Evolutionary conservation across 2,113 vertebrate species (phyloP).

Genomic region (Dissostichus mawsoni): DNA sequence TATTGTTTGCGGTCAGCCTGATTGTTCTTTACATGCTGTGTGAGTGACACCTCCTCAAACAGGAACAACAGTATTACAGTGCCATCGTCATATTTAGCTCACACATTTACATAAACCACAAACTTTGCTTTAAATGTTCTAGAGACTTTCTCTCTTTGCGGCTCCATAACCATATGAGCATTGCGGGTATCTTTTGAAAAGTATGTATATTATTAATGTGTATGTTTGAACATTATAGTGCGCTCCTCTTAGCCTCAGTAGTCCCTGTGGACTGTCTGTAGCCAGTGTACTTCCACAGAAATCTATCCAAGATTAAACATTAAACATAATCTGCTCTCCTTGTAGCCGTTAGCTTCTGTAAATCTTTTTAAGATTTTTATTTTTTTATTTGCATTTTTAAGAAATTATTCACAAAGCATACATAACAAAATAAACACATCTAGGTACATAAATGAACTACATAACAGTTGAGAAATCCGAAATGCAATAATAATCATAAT

Average conservation of each 20-base stretch:
- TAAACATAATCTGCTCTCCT: neutral
- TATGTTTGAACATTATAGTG: constrained; percentile 13
- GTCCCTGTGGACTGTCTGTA: constrained; percentile 26
- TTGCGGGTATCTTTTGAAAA: constrained; percentile 31
- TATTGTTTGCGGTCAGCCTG: constrained; percentile 42
- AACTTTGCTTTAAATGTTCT: constrained; percentile 36
- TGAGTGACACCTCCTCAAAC: constrained; percentile 42
- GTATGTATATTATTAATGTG: constrained; percentile 42
- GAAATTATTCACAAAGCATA: too few species aligned
- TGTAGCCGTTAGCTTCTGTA: constrained; percentile 1
- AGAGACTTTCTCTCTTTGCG: constrained; percentile 32
- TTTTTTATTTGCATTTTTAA: too few species aligned
- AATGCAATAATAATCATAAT: too few species aligned
- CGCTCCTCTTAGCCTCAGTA: constrained; percentile 5
- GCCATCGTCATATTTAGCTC: too few species aligned
- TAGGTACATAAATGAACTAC: too few species aligned
- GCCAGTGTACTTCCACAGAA: constrained; percentile 7
- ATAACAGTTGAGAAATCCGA: too few species aligned
- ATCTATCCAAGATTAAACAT: constrained; percentile 12
- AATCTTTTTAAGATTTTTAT: neutral
- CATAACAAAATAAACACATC: too few species aligned
- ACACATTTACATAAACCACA: constrained; percentile 8
- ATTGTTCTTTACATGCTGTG: constrained; percentile 48
- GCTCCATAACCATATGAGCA: constrained; percentile 33
- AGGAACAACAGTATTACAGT: neutral